Evolutionary conservation across 2,113 vertebrate genomes (phyloP).

Genomic region (Tamias sibiricus): DNA sequence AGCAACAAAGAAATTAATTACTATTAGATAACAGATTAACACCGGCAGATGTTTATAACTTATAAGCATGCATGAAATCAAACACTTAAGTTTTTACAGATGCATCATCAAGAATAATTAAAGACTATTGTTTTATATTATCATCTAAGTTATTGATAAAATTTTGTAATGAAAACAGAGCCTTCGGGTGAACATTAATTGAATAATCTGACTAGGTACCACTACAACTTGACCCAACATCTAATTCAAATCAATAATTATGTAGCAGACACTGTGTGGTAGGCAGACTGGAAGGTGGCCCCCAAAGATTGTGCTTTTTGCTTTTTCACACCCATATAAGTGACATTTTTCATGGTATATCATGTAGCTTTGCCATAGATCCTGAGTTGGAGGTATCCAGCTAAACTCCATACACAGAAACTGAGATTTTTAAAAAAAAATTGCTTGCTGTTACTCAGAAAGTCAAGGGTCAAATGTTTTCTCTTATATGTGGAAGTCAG

Average conservation of each 20-base stretch:
- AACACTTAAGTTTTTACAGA: not conserved
- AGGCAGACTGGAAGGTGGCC: not conserved
- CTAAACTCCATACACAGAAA: not conserved
- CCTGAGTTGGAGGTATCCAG: not conserved
- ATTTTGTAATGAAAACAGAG: not conserved
- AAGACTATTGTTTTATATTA: not conserved
- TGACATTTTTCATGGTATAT: not conserved
- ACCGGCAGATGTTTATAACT: not conserved
- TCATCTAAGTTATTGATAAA: not conserved
- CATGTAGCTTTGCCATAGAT: not conserved
- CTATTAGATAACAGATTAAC: not conserved
- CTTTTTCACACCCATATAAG: not conserved
- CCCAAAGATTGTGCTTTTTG: too few species aligned
- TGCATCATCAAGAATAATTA: not conserved
- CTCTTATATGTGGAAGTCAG: not conserved
- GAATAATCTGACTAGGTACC: not conserved
- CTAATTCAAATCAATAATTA: not conserved
- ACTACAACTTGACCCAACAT: not conserved
- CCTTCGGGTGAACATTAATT: not conserved
- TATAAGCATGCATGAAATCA: not conserved
- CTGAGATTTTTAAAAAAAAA: not conserved
- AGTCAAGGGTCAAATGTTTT: too few species aligned
- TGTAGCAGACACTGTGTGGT: not conserved
- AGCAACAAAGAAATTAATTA: not conserved
- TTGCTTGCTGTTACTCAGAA: too few species aligned